phyloP scores from a whole-genome alignment of 1,140 invertebrate genomes.

The Meloidogyne chitwoodi region DNA sequence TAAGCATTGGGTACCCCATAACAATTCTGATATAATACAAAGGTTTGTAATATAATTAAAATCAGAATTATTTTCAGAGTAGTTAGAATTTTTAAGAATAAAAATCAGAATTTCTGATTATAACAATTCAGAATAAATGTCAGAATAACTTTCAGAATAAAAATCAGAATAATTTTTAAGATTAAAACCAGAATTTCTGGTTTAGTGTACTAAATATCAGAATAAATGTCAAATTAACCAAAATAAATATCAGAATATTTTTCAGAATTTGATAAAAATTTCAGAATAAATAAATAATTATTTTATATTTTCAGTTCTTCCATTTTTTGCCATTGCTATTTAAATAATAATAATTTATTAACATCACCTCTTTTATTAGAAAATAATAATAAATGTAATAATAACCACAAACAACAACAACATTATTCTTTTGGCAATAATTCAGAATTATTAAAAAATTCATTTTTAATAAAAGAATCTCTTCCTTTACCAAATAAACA shows the following conservation, averaged over 20 bases:
- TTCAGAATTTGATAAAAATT: neutral
- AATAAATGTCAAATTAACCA: neutral
- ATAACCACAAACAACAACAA: neutral
- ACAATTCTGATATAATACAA: neutral
- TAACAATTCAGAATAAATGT: neutral
- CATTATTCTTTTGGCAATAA: neutral
- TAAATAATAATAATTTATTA: neutral
- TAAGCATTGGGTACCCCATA: constrained; percentile 27
- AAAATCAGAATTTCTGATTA: neutral
- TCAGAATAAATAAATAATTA: neutral
- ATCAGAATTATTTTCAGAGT: neutral
- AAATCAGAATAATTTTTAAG: neutral
- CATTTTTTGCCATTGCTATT: neutral
- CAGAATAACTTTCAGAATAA: neutral
- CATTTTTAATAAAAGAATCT: neutral
- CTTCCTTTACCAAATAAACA: neutral
- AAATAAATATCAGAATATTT: no score
- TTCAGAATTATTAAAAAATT: neutral
- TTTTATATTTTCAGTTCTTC: neutral
- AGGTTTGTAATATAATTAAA: neutral
- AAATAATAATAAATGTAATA: neutral
- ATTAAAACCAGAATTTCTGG: no score
- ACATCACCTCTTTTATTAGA: neutral
- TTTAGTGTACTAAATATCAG: no score
- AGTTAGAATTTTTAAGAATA: neutral